These are phyloP conservation scores for Watsonalla binaria DNA, from an alignment of 2,888 invertebrate genomes.

Conservation along the genomic window DNA sequence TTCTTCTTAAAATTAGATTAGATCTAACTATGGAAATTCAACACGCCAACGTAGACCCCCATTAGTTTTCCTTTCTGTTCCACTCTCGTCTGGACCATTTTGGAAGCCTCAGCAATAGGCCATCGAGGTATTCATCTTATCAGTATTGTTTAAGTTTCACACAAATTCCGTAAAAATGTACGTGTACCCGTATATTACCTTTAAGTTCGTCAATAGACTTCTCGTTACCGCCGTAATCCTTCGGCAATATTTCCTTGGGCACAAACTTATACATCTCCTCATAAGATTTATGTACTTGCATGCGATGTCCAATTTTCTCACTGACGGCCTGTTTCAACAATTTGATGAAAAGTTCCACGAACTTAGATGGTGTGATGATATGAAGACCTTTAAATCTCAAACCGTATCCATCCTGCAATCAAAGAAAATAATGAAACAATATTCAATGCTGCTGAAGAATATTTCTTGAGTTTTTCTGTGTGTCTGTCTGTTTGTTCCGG, in stretches of 20 bases:
- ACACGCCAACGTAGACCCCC: no score
- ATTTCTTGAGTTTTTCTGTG: no score
- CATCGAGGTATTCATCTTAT: no score
- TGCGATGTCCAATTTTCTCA: slow-evolving; percentile 11
- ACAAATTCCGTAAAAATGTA: background rate
- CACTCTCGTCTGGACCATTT: no score
- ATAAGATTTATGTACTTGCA: slow-evolving; percentile 9
- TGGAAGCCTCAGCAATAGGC: no score
- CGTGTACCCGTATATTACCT: slow-evolving; percentile 5
- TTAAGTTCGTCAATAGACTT: slow-evolving; percentile 5
- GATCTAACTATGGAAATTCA: no score
- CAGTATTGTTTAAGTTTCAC: no score
- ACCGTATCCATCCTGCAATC: slow-evolving; percentile 18
- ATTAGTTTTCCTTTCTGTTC: no score
- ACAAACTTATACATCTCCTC: slow-evolving; percentile 12
- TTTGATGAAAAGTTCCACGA: slow-evolving; percentile 7
- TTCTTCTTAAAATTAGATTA: no score
- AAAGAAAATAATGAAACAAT: background rate
- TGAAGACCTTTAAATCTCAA: slow-evolving; percentile 13
- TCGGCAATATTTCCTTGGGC: slow-evolving; percentile 12
- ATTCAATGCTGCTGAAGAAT: no score
- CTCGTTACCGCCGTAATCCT: slow-evolving; percentile 16
- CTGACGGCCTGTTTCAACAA: slow-evolving; percentile 15
- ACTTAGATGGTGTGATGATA: slow-evolving; percentile 16
- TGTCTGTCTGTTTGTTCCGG: no score